Evolutionary conservation across 2,797 vertebrate species (phyloP).

Genomic region (Phoebastria nigripes): DNA sequence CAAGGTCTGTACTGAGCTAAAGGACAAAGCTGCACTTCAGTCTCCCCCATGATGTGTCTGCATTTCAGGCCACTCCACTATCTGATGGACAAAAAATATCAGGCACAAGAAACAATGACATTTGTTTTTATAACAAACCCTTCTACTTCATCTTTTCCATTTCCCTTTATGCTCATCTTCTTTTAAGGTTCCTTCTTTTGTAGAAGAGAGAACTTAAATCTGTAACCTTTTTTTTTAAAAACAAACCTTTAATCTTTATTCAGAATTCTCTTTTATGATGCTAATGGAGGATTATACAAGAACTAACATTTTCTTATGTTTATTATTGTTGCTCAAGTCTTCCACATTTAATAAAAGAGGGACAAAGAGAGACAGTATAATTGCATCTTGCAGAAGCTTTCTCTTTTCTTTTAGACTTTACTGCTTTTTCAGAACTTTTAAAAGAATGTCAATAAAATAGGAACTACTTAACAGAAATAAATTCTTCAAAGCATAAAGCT

Average conservation of each 20-base stretch:
- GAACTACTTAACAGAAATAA: not conserved
- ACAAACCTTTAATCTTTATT: not conserved
- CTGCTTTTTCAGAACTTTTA: not conserved
- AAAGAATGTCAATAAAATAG: not conserved
- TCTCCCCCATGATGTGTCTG: not conserved
- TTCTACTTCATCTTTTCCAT: not conserved
- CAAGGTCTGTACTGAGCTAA: not conserved
- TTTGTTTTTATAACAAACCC: not conserved
- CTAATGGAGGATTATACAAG: not conserved
- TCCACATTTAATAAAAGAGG: not conserved
- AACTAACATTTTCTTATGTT: slow-evolving; percentile 34
- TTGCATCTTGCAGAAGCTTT: not conserved
- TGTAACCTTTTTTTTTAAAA: not conserved
- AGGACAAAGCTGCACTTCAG: not conserved
- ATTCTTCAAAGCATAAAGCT: not conserved
- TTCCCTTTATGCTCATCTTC: not conserved
- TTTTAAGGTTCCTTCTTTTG: not conserved
- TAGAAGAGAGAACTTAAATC: not conserved
- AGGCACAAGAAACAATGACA: not conserved
- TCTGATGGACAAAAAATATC: not conserved
- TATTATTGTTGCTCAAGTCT: slow-evolving; percentile 36
- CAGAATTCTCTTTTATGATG: slow-evolving; percentile 9
- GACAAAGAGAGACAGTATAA: slow-evolving; percentile 13
- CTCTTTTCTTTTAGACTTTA: not conserved
- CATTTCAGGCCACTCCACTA: not conserved